Percentiles rank a stretch among this genome's conserved stretches.
Conservation (phyloP, 2,797 vertebrate species). For the Falco novaeseelandiae region DNA sequence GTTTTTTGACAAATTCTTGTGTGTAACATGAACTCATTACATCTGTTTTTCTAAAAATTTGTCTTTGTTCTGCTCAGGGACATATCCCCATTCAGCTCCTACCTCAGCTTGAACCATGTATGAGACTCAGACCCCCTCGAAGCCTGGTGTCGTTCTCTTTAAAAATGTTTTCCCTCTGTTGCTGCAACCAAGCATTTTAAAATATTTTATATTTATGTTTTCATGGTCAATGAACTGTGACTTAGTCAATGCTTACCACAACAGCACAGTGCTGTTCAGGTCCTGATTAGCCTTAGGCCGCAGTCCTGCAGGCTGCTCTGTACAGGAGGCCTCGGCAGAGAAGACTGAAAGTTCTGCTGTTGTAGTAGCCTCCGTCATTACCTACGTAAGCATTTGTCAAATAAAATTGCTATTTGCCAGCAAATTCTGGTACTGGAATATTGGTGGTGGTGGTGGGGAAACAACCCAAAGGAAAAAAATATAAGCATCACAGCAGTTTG, state of each 20-base stretch:
- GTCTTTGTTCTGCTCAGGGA: background rate
- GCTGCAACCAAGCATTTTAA: background rate
- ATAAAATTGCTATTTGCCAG: background rate
- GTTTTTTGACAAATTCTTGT: background rate
- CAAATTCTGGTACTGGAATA: background rate
- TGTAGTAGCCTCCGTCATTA: background rate
- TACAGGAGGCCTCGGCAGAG: background rate
- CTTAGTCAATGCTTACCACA: background rate
- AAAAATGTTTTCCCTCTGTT: background rate
- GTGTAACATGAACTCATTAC: background rate
- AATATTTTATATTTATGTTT: slow-evolving; percentile 18
- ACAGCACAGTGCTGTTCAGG: background rate
- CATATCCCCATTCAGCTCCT: background rate
- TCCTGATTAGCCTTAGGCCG: background rate
- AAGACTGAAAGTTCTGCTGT: background rate
- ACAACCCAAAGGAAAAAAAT: no score
- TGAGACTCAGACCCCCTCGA: background rate
- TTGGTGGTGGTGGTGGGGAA: no score
- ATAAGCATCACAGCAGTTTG: background rate
- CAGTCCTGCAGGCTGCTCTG: background rate
- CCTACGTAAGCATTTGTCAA: background rate
- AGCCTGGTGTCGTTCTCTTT: background rate
- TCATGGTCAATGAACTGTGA: background rate
- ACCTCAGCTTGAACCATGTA: background rate
- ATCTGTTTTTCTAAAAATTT: background rate